Percentiles rank a stretch among this genome's conserved stretches.
Conservation (phyloP, 92 coral and sea anemone species). For the Siderastrea radians region DNA sequence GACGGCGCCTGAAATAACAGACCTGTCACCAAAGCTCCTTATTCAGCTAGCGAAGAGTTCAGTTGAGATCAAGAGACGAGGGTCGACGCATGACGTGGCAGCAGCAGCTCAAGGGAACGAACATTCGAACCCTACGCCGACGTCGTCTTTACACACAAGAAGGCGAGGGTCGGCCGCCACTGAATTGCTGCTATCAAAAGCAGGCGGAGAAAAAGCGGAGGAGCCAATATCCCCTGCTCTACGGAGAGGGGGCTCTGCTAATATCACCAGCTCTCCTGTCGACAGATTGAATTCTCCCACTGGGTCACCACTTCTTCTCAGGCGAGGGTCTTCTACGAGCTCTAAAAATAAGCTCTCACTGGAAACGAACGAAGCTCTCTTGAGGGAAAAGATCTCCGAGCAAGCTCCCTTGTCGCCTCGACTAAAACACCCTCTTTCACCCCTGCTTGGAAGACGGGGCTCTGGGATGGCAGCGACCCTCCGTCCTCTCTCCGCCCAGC, state of each 20-base stretch:
- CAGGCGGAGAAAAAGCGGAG: not conserved
- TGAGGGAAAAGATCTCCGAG: conserved; percentile 37
- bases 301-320: conserved; percentile 19
- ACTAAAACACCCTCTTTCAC: conserved; percentile 38
- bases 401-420: conserved; percentile 51
- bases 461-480: conserved; percentile 12
- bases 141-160: not conserved
- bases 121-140: not conserved
- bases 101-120: not conserved
- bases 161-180: conserved; percentile 27
- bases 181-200: not conserved
- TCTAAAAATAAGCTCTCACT: conserved; percentile 14
- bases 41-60: conserved; percentile 53
- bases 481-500: not conserved
- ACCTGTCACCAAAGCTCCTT: conserved; percentile 46
- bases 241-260: conserved; percentile 13
- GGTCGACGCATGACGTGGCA: conserved; percentile 10
- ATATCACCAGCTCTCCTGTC: not conserved
- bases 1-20: conserved; percentile 37
- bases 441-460: conserved; percentile 16
- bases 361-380: conserved; percentile 17
- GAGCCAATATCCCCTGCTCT: not conserved
- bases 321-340: conserved; percentile 12
- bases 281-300: not conserved
- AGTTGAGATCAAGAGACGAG: conserved; percentile 19